Evolutionary conservation across 92 coral and sea anemone species (phyloP), one percentile per base, ranked within the genome.

Genomic region (Bergia sp.): DNA sequence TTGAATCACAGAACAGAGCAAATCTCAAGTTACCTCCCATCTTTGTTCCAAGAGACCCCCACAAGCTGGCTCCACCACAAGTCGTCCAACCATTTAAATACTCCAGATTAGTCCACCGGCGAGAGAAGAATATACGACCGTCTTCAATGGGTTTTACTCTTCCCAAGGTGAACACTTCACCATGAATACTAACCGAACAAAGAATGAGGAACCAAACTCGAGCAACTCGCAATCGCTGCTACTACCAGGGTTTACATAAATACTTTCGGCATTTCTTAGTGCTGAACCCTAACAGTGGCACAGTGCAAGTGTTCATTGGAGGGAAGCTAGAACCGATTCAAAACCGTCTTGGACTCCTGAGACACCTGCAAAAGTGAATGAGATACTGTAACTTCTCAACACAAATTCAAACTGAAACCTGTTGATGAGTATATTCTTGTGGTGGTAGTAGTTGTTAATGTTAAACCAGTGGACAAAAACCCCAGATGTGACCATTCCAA

Each of bases 61-160:
- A 88, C 84, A 87, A 82, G 50, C 82, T 91, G 7, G 84, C 85
- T 37, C 85, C 90, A 55, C 93, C 91, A 18, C 79, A 37, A 42
- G 36, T 82, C 39, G 37, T 87, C 21, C 88, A 76, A 10, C 88
- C 93, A 47, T 75, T 20, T 37, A 87, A 91, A 71, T 85, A 88
- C 9, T 76, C 44, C n/a, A 91, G 91, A 66, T 78, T 90, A 15
- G 36, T 73, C 77, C 77, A 36, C 77, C 20, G 29, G 29, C 29
- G 42, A 73, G 42, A 73, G 42, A 38, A 73, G 43, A 15, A 73
- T 15, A 69, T 37, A 10, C 37, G 74, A 67, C 74, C 36, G 0
- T 5, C 72, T 65, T 29, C 72, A 65, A 65, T 18, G 23, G 36
- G 13, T 71, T 6, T 38, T 72, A 5, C 40, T n/a, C 41, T 36